Conservation (phyloP, 1,140 invertebrate species). For the Ceratina japonica region DNA sequence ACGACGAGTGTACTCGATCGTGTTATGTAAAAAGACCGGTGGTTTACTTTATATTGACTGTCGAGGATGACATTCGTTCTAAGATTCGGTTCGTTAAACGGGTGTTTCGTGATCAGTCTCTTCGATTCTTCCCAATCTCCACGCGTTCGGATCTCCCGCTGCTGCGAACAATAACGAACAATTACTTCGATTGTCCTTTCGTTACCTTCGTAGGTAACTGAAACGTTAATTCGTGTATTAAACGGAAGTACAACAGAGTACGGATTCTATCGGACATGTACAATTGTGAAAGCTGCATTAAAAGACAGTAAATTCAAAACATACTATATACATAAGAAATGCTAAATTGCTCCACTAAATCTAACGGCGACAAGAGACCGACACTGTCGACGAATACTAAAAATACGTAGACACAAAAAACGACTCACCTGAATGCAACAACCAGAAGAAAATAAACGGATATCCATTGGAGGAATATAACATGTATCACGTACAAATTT, state of each 20-base stretch:
- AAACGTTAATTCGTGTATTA: background rate
- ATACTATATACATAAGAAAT: background rate
- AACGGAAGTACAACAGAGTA: no score
- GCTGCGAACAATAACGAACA: slow-evolving; percentile 72
- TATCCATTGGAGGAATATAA: slow-evolving; percentile 60
- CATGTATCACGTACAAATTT: slow-evolving; percentile 56
- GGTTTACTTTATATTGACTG: slow-evolving; percentile 70
- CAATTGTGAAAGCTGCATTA: background rate
- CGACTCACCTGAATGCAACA: slow-evolving; percentile 73
- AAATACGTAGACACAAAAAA: slow-evolving; percentile 41
- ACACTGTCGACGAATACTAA: background rate
- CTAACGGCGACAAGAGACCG: background rate
- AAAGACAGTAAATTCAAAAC: slow-evolving; percentile 1
- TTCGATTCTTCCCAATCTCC: slow-evolving; percentile 89
- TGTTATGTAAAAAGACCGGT: slow-evolving; percentile 64
- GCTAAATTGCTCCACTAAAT: no score
- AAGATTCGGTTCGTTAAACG: slow-evolving; percentile 81
- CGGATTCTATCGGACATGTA: background rate
- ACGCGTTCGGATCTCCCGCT: slow-evolving; percentile 88
- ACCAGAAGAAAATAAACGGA: slow-evolving; percentile 72
- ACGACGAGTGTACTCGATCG: slow-evolving; percentile 48
- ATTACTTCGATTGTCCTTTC: background rate
- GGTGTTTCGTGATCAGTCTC: slow-evolving; percentile 90
- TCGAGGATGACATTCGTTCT: slow-evolving; percentile 66
- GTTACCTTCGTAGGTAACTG: no score